Evolutionary conservation across 2,888 invertebrate genomes (phyloP).

Genomic region (Macaria liturata): DNA sequence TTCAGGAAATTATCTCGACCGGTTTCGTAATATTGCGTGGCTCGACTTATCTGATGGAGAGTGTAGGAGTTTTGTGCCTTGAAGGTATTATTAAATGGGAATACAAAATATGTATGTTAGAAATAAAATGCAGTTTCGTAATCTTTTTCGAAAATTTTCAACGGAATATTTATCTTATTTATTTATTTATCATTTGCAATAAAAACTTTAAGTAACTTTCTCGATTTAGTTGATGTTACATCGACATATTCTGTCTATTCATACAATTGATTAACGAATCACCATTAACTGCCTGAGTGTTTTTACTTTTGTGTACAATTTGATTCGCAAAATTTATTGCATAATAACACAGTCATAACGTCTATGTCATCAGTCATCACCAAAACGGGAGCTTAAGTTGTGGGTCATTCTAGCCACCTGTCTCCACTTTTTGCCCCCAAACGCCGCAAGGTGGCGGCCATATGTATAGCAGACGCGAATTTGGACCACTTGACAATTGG

Average conservation of each 20-base stretch:
- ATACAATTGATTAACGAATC: too few species aligned
- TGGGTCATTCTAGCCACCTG: constrained; percentile 43
- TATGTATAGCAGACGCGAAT: constrained; percentile 40
- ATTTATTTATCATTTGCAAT: too few species aligned
- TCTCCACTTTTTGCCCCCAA: constrained; percentile 35
- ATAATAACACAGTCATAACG: constrained; percentile 9
- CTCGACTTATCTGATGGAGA: constrained; percentile 20
- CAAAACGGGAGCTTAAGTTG: constrained; percentile 30
- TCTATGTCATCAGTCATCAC: constrained; percentile 33
- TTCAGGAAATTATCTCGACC: constrained; percentile 29
- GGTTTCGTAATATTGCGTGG: constrained; percentile 25
- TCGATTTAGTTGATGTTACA: too few species aligned
- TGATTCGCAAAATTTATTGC: neutral
- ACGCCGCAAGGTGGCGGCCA: constrained; percentile 28
- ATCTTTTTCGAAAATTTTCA: too few species aligned
- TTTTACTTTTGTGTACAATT: too few species aligned
- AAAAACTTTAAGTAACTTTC: too few species aligned
- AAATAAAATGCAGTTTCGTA: too few species aligned
- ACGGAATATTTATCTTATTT: too few species aligned
- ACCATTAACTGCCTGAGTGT: too few species aligned
- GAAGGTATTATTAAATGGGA: neutral
- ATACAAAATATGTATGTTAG: too few species aligned
- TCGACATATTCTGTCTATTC: too few species aligned
- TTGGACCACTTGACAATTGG: constrained; percentile 21
- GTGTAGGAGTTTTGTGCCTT: constrained; percentile 16